Conservation (phyloP, 2,113 vertebrate genomes). For the Mesitornis unicolor region DNA sequence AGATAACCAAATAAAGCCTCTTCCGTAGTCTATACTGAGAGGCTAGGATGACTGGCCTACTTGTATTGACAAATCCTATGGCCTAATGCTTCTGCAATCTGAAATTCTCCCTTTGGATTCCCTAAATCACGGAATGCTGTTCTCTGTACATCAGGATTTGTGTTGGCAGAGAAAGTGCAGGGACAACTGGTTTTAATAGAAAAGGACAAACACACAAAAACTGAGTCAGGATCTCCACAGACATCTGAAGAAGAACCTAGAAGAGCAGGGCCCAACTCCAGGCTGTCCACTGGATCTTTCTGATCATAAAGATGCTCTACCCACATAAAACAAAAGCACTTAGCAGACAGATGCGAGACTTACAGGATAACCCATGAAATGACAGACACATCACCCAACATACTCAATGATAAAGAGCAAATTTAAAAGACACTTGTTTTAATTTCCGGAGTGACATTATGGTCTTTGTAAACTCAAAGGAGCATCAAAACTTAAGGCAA, state of each 20-base stretch:
- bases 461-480: neutral
- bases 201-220: neutral
- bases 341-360: neutral
- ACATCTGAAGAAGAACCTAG: neutral
- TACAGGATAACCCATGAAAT: neutral
- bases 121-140: neutral
- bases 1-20: neutral
- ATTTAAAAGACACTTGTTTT: neutral
- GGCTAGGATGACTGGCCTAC: neutral
- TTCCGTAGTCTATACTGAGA: neutral
- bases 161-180: neutral
- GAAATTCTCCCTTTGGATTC: neutral
- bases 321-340: neutral
- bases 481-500: neutral
- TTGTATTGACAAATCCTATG: neutral
- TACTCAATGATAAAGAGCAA: neutral
- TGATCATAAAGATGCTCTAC: neutral
- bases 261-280: neutral
- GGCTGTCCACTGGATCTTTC: neutral
- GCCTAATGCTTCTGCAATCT: neutral
- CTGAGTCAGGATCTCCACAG: neutral
- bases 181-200: neutral
- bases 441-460: neutral
- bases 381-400: rapidly evolving
- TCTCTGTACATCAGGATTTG: neutral